Base-by-base conservation (phyloP, 2,888 invertebrate genomes). In the Bellardia bayeri region DNA sequence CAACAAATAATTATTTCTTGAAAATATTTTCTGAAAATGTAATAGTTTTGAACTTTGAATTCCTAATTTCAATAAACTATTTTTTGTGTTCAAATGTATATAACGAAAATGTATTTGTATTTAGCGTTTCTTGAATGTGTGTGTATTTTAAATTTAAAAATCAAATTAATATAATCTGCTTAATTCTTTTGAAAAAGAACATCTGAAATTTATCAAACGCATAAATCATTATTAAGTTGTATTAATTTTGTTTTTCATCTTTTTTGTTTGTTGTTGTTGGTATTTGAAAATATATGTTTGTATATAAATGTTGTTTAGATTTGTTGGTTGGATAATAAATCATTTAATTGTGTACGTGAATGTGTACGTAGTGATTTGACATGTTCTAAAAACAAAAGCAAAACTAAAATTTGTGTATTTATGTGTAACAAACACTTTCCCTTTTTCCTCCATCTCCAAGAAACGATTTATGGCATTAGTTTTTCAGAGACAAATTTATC, bases 291-390 rank as follows among this genome's bases (percentile, higher is more conserved):
- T 63, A 23, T 23, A 23, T 23, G n/a, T n/a, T n/a, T n/a, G 33
- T 66, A 56, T 64, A 68, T 54, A 49, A 61, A 45, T 37, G 56
- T 42, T 45, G 6, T 61, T 68, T 54, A 45, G 69, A 42, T 83
- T 83, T 69, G 61, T 23, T 80, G 33, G 61, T 75, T 63, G 30
- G 23, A 40, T 54, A 85, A 87, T 87, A 87, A 87, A 87, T 87
- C 87, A 82, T 75, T 87, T 58, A 33, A 74, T 58, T 74, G 76
- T 79, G 71, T 71, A 83, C 14, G 69, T 69, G 61, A 45, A 69
- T 82, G 69, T 69, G 11, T 74, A 42, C 78, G 64, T 14, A 58
- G 49, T 74, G 54, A 79, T 82, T 82, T 85, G 82, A 85, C 74
- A 69, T 84, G 63, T 69, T 85, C 72, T n/a, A 30, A 54, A 78